Evolutionary conservation across 2,797 vertebrate genomes (phyloP).

Genomic region (Cirrhinus mrigala): DNA sequence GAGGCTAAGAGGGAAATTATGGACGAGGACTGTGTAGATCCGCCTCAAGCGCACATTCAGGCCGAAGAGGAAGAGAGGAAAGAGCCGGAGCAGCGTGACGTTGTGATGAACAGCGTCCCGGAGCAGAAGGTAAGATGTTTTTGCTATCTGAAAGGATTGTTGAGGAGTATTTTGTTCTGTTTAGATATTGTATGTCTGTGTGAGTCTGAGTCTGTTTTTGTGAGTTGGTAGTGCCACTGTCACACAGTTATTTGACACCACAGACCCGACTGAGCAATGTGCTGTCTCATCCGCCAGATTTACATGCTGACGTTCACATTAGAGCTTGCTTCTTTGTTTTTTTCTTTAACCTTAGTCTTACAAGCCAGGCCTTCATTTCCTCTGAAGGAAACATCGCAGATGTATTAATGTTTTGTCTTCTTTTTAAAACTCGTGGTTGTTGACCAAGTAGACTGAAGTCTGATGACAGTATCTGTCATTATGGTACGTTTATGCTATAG

Average conservation of each 20-base stretch:
- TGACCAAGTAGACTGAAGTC: neutral
- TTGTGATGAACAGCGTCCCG: slow-evolving; percentile 58
- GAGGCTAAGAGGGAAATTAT: slow-evolving; percentile 6
- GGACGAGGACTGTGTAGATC: slow-evolving; percentile 37
- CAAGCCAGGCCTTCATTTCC: neutral
- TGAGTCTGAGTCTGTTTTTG: slow-evolving; percentile 7
- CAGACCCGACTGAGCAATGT: neutral
- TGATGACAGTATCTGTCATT: neutral
- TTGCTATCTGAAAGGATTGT: neutral
- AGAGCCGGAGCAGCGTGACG: slow-evolving; percentile 7
- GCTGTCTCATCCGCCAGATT: slow-evolving; percentile 18
- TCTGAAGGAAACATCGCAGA: neutral
- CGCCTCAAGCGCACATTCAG: neutral
- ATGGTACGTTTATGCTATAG: neutral
- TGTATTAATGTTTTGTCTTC: neutral
- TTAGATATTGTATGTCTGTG: neutral
- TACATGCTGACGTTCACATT: slow-evolving; percentile 31
- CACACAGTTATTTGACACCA: slow-evolving; percentile 49
- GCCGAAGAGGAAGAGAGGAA: slow-evolving; percentile 49
- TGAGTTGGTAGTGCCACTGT: neutral
- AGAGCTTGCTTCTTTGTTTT: neutral
- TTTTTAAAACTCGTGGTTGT: neutral
- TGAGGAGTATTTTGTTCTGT: neutral
- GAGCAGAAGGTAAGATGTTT: slow-evolving; percentile 73
- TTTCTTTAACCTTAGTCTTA: neutral